Evolutionary conservation across 2,888 invertebrate species (phyloP).

Genomic region (Poecilobothrus nobilitatus): DNA sequence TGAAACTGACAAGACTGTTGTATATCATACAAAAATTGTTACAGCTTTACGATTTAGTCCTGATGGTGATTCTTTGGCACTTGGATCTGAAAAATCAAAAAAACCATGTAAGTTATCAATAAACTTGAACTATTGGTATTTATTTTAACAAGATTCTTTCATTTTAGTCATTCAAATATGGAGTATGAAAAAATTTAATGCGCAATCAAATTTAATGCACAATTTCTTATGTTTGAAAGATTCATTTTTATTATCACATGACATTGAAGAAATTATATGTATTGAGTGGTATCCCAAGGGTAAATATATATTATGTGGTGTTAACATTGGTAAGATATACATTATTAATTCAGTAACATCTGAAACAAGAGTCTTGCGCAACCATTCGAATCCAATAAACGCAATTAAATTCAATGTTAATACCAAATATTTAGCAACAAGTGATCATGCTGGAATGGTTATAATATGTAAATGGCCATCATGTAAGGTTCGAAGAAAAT

Average conservation of each 20-base stretch:
- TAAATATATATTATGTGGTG: slow-evolving; percentile 35
- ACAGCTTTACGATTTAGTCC: slow-evolving; percentile 34
- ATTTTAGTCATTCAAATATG: slow-evolving; percentile 36
- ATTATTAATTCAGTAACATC: slow-evolving; percentile 26
- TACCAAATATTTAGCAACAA: slow-evolving; percentile 35
- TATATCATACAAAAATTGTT: slow-evolving; percentile 31
- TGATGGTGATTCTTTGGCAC: slow-evolving; percentile 34
- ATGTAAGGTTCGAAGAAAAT: slow-evolving; percentile 21
- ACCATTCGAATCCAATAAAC: slow-evolving; percentile 28
- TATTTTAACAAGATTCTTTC: background rate
- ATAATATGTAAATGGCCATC: slow-evolving; percentile 21
- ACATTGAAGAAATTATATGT: slow-evolving; percentile 30
- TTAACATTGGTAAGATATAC: slow-evolving; percentile 29
- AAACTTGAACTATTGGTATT: background rate
- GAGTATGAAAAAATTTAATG: slow-evolving; percentile 24
- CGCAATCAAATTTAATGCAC: background rate
- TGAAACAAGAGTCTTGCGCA: slow-evolving; percentile 24
- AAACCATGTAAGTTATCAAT: slow-evolving; percentile 28
- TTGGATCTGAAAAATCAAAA: slow-evolving; percentile 30
- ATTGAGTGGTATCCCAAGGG: slow-evolving; percentile 35
- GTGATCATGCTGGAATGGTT: slow-evolving; percentile 26
- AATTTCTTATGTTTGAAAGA: background rate
- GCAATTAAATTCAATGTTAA: slow-evolving; percentile 35
- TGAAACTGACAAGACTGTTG: slow-evolving; percentile 31
- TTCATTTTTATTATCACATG: slow-evolving; percentile 19